Evolutionary conservation across 2,113 vertebrate genomes (phyloP), one percentile per base, ranked within the genome.

Genomic region (Calyptomena viridis): DNA sequence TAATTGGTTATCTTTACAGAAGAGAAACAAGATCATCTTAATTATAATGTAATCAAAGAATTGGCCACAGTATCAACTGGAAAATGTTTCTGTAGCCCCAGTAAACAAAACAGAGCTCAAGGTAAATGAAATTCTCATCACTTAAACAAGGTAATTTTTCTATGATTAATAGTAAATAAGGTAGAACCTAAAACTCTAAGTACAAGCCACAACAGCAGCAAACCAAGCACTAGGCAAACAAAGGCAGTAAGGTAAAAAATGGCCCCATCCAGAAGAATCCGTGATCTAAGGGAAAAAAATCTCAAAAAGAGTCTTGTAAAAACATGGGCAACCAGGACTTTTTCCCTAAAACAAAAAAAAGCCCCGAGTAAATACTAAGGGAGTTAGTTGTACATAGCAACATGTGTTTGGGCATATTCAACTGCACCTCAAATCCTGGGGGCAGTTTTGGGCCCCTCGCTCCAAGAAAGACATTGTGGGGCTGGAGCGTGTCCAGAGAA

Each of bases 351-450:
- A 17, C 16, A 58, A 33, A 76, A 73, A 24, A n/a, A n/a, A n/a
- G n/a, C 21, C 33, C 33, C 20, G 10, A 40, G 10, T 73, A 52
- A 50, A n/a, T n/a, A n/a, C 50, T 72, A n/a, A 79, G 19, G 44
- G 22, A 35, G 49, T 33, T 25, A 19, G 27, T 13, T 55, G 40
- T 50, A 23, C 19, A 11, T 3, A 37, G 59, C 46, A 72, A 46
- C 44, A 25, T 8, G 12, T 3, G 42, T 49, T 15, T 20, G 30
- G 52, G 30, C 20, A 42, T 67, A 42, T 50, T 30, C 3, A 1
- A 30, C 30, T 4, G 8, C 35, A 44, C 25, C 25, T 52, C 3
- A 0, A 50, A 8, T 4, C 1, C 22, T 60, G 44, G 5, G 52
- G 28, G 15, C 71, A 58, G 60, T 24, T 8, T 13, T 35, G 35